Evolutionary conservation across 2,888 invertebrate species (phyloP).

Genomic region (Drosophila multiciliata): DNA sequence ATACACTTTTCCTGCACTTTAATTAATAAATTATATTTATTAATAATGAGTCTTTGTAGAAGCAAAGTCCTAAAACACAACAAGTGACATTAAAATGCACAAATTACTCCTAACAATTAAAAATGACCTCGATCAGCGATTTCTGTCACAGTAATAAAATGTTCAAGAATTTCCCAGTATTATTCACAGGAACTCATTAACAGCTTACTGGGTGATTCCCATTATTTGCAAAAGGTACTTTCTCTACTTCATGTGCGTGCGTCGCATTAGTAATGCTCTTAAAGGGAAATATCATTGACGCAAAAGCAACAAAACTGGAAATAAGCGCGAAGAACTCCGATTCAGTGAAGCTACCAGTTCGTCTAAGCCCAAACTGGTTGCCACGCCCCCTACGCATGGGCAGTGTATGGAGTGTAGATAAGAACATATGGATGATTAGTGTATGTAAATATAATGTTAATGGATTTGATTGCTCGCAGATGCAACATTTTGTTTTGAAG

Average conservation of each 20-base stretch:
- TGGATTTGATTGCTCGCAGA: background rate
- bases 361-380: slow-evolving; percentile 8
- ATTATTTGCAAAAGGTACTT: slow-evolving; percentile 4
- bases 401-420: slow-evolving; percentile 4
- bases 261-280: slow-evolving; percentile 33
- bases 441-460: background rate
- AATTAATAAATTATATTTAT: background rate
- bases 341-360: slow-evolving; percentile 13
- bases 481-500: background rate
- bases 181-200: slow-evolving; percentile 6
- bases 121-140: background rate
- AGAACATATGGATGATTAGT: background rate
- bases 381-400: background rate
- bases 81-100: background rate
- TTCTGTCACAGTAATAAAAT: background rate
- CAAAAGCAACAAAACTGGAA: slow-evolving; percentile 29
- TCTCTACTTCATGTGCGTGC: slow-evolving; percentile 42
- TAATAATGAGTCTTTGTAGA: background rate
- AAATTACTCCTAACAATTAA: background rate
- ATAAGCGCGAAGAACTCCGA: slow-evolving; percentile 30
- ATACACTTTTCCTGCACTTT: background rate
- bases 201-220: slow-evolving; percentile 29
- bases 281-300: slow-evolving; percentile 2
- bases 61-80: background rate
- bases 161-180: slow-evolving; percentile 7